phyloP scores from a whole-genome alignment of 2,797 vertebrate genomes.

The Sardinella longiceps region DNA sequence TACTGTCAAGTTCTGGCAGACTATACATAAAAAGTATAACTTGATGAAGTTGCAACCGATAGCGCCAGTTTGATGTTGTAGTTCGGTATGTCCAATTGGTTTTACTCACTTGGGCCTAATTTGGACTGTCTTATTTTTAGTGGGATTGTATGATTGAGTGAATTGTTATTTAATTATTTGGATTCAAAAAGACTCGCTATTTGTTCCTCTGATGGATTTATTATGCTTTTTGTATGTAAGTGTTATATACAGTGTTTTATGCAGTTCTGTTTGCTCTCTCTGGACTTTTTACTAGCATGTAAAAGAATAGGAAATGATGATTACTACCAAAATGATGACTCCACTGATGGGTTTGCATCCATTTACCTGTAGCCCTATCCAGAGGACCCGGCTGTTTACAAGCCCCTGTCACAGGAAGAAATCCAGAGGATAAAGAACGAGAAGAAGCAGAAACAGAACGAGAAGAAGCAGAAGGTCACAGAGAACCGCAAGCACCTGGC shows the following conservation, averaged over 20 bases:
- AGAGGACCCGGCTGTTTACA: slow-evolving; percentile 99
- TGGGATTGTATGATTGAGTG: not conserved
- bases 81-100: too few relatives aligned
- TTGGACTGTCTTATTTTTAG: not conserved
- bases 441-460: slow-evolving; percentile 99
- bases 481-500: slow-evolving; percentile 99
- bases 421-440: slow-evolving; percentile 99
- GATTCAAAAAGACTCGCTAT: not conserved
- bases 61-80: too few relatives aligned
- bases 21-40: too few relatives aligned
- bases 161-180: not conserved
- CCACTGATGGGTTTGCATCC: slow-evolving; percentile 16
- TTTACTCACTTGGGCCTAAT: too few relatives aligned
- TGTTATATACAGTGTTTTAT: not conserved
- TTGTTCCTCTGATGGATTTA: not conserved
- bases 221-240: not conserved
- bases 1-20: not conserved
- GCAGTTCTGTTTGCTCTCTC: not conserved
- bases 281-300: not conserved
- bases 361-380: slow-evolving; percentile 87
- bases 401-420: slow-evolving; percentile 98
- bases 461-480: slow-evolving; percentile 99
- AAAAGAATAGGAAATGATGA: not conserved
- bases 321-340: not conserved
- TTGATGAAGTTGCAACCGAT: too few relatives aligned